Evolutionary conservation across 2,113 vertebrate species (phyloP).

Genomic region (Amphiprion ocellaris): DNA sequence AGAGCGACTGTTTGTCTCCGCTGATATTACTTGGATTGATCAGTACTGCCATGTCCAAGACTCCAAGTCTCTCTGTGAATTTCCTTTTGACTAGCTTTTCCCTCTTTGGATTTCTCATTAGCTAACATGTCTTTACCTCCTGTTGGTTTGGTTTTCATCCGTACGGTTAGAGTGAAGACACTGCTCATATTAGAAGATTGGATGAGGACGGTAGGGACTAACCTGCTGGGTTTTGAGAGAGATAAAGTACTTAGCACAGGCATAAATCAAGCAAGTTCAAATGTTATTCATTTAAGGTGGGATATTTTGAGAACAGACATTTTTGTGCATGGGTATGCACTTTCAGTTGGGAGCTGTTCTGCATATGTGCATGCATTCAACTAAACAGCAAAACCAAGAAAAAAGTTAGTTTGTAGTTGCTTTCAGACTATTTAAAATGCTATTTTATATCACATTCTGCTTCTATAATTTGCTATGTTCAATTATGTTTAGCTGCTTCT

Average conservation of each 20-base stretch:
- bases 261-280: neutral
- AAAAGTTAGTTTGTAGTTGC: too few species aligned
- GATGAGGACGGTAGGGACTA: neutral
- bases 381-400: too few species aligned
- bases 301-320: too few species aligned
- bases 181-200: neutral
- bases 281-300: neutral
- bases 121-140: neutral
- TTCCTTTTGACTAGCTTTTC: neutral
- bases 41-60: neutral
- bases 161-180: neutral
- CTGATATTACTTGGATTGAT: slow-evolving; percentile 48
- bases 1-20: slow-evolving; percentile 32
- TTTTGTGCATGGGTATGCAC: too few species aligned
- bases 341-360: too few species aligned
- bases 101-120: neutral
- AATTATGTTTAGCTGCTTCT: too few species aligned
- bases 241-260: neutral
- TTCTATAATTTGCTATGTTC: too few species aligned
- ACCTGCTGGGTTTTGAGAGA: neutral
- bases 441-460: too few species aligned
- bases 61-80: slow-evolving; percentile 1
- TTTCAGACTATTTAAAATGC: too few species aligned
- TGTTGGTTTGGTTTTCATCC: neutral
- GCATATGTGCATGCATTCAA: too few species aligned